Conservation (phyloP, 2,888 invertebrate genomes). For the Cylindroiulus punctatus region DNA sequence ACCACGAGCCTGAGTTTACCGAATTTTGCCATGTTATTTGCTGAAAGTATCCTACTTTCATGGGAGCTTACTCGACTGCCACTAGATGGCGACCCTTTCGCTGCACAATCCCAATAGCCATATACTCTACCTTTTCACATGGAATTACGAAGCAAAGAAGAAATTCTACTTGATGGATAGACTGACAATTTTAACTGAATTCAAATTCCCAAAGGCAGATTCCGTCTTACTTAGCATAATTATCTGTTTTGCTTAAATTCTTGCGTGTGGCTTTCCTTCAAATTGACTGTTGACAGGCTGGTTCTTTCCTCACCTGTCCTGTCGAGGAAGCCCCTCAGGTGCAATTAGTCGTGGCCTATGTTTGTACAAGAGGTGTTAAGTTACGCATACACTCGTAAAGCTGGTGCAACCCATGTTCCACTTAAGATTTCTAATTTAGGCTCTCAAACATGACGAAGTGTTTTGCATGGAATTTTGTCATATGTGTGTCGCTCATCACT, state of each 20-base stretch:
- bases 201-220: too few relatives aligned
- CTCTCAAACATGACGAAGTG: constrained; percentile 11
- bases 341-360: background rate
- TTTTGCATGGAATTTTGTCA: background rate
- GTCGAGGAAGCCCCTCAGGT: background rate
- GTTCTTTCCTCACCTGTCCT: background rate
- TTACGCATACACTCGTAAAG: background rate
- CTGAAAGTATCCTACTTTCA: too few relatives aligned
- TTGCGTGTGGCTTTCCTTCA: constrained; percentile 27
- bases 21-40: too few relatives aligned
- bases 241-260: background rate
- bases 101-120: too few relatives aligned
- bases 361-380: constrained; percentile 1
- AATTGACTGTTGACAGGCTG: background rate
- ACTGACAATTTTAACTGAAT: too few relatives aligned
- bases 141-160: too few relatives aligned
- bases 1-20: too few relatives aligned
- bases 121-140: too few relatives aligned
- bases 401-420: constrained; percentile 3
- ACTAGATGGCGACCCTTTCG: too few relatives aligned
- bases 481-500: constrained; percentile 23
- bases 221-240: too few relatives aligned
- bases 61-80: too few relatives aligned
- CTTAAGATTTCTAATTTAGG: constrained; percentile 8
- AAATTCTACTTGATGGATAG: too few relatives aligned